Conservation (phyloP, 2,888 invertebrate genomes). For the Schizaphis graminum region DNA sequence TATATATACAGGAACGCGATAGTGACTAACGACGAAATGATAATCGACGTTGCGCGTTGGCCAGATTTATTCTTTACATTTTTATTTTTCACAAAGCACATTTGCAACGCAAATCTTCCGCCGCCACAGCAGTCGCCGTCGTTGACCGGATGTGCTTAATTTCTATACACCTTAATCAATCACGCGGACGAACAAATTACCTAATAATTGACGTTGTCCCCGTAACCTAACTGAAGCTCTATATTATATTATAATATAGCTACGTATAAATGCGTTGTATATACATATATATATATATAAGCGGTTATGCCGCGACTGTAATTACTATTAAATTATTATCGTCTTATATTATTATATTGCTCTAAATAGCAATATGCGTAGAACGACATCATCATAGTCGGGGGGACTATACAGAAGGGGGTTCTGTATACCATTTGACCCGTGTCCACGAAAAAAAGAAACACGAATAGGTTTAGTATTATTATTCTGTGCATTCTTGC, state of each 20-base stretch:
- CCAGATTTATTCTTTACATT: neutral
- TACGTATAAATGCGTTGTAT: neutral
- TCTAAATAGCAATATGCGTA: neutral
- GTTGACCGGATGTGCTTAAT: constrained; percentile 55
- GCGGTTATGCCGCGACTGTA: neutral
- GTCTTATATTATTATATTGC: neutral
- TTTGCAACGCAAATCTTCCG: neutral
- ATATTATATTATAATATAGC: neutral
- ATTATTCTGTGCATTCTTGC: neutral
- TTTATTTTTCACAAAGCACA: constrained; percentile 11
- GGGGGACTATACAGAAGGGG: no score
- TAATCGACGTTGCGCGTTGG: neutral
- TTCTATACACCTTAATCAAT: constrained; percentile 44
- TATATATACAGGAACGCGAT: neutral
- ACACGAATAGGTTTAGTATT: neutral
- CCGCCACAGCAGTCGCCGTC: neutral
- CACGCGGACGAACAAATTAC: constrained; percentile 45
- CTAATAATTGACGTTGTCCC: constrained; percentile 39
- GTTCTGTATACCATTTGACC: neutral
- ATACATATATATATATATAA: neutral
- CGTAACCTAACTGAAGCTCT: neutral
- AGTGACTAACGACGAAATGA: constrained; percentile 23
- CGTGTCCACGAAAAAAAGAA: neutral
- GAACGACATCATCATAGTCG: neutral
- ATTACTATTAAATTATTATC: constrained; percentile 21